Base-by-base conservation (phyloP, 2,113 vertebrate species). In the Uropsilus gracilis region DNA sequence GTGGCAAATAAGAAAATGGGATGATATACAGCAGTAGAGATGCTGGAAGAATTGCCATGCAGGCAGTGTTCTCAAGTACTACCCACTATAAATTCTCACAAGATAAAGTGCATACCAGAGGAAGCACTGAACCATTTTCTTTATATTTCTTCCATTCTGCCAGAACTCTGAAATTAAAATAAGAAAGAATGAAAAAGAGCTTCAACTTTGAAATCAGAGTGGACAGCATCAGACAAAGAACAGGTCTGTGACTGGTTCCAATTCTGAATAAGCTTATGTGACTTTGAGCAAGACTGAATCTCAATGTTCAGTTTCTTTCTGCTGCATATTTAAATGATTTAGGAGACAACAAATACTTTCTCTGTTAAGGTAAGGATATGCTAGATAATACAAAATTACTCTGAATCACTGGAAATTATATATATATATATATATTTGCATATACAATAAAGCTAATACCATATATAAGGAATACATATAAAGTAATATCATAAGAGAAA, bases 51-150 rank as follows among this genome's bases (percentile, higher is more conserved):
- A 93, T 32, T 42, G 28, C 75, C 81, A n/a, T 2, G 37, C 82
- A n/a, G 46, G 17, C 92, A 30, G 50, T 50, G 46, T 72, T 93
- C 64, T 89, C 80, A 39, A 77, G 66, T n/a, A 26, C 93, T 0
- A 22, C 13, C 63, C 12, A 32, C 75, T 73, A 90, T 94, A 94
- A 96, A 97, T 95, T 50, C 95, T 91, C 76, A 55, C 64, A 84
- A 93, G 94, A 93, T 71, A 68, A 89, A 95, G 73, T 78, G 16
- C 30, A 32, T 61, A 80, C 63, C 50, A 34, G 53, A 53, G 73
- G 30, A 89, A 87, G 90, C 75, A 88, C 75, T 42, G 42, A 76
- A 44, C 94, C 77, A 39, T 69, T 91, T 86, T 66, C 76, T 77
- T 80, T 61, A 73, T 76, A 34, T n/a, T 73, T 75, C 83, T 93